phyloP scores from a whole-genome alignment of 1,140 invertebrate species.

The Carposina sasakii region DNA sequence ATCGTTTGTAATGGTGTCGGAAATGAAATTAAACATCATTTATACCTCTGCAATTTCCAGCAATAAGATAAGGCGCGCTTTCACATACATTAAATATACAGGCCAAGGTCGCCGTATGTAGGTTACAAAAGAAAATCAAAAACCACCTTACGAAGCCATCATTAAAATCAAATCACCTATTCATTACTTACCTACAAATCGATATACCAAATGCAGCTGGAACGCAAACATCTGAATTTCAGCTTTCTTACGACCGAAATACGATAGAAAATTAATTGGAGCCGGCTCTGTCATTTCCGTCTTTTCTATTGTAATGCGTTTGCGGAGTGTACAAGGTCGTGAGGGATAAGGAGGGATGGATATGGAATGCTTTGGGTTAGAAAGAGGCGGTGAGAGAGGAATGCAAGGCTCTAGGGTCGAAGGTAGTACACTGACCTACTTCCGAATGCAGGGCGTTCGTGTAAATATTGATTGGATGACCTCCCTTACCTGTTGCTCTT shows the following conservation, averaged over 20 bases:
- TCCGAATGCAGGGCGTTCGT: conserved; percentile 51
- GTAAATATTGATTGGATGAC: conserved; percentile 67
- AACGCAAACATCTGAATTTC: too few relatives aligned
- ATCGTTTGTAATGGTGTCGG: too few relatives aligned
- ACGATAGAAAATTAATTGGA: conserved; percentile 54
- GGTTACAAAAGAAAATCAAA: conserved; percentile 27
- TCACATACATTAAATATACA: too few relatives aligned
- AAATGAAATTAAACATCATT: too few relatives aligned
- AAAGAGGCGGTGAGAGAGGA: conserved; percentile 36
- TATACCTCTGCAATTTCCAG: too few relatives aligned
- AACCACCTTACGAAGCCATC: conserved; percentile 15
- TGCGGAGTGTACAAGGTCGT: conserved; percentile 50
- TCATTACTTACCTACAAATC: conserved; percentile 27
- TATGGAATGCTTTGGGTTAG: conserved; percentile 15
- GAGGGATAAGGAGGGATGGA: conserved; percentile 33
- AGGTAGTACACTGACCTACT: conserved; percentile 65
- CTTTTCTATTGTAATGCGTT: conserved; percentile 59
- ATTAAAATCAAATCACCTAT: conserved; percentile 34
- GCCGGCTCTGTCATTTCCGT: conserved; percentile 44
- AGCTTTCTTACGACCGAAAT: conserved; percentile 15
- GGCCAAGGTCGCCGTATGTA: conserved; percentile 34
- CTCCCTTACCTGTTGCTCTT: conserved; percentile 56
- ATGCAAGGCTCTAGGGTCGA: conserved; percentile 62
- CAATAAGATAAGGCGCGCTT: too few relatives aligned
- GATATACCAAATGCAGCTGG: conserved; percentile 29